Base-by-base conservation (phyloP, 1,140 invertebrate genomes). In the Macrobrachium rosenbergii region DNA sequence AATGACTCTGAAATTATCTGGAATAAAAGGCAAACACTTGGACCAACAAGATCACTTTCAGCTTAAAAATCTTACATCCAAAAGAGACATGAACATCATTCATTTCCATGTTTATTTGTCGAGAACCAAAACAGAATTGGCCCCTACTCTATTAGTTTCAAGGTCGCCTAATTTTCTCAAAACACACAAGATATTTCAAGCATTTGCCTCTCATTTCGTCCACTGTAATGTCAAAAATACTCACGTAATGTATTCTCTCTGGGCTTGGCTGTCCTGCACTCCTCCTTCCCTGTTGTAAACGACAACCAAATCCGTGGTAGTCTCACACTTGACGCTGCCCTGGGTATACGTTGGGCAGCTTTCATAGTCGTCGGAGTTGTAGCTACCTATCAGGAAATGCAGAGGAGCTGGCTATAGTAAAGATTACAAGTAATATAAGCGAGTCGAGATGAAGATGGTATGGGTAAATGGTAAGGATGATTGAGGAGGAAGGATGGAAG, bases 181-280 rank as follows among this genome's bases (percentile, higher is more conserved):
- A 23, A 12, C 8, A 23, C n/a, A 73, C n/a, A 73, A 23, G n/a
- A 19, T n/a, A 73, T 8, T 73, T 73, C 37, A 73, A n/a, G 14
- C 37, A 2, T 14, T 73, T 73, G 37, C 21, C 37, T 21, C 45
- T 52, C 23, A 45, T 52, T 12, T 28, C 8, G 12, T 52, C 52
- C 37, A n/a, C 8, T 62, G n/a, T 14, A n/a, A 21, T 19, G 59
- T 5, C 23, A n/a, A 45, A 21, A 14, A 21, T 58, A 81, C 85
- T 87, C 45, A 87, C 85, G 85, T 28, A 7, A 87, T 75, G n/a
- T 87, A 87, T 21, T 87, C 43, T 10, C 85, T 63, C 69, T 87
- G 67, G 59, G 81, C 75, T 12, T 87, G 28, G n/a, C 62, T 84
- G 19, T 84, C 83, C 7, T 28, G 28, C 16, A 28, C 64, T 14